Percentiles rank a stretch among this genome's conserved stretches.
phyloP scores from a whole-genome alignment of 1,140 invertebrate genomes.

The Aradophagus sp. region DNA sequence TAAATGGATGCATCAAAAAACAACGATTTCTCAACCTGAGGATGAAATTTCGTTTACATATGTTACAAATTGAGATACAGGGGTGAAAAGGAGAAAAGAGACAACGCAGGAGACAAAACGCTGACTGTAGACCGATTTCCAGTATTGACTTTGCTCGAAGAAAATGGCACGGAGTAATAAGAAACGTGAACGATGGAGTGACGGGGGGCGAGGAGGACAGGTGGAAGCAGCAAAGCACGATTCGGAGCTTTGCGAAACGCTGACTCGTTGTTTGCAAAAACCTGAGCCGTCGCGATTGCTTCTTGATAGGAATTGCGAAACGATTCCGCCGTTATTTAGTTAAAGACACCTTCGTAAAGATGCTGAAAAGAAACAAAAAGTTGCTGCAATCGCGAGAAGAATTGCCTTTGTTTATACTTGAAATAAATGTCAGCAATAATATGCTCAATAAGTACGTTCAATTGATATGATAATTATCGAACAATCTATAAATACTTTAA shows the following conservation, averaged over 20 bases:
- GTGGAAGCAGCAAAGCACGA: conserved; percentile 10
- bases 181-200: conserved; percentile 34
- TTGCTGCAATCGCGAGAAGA: too few relatives aligned
- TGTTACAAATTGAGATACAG: too few relatives aligned
- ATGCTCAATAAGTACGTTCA: too few relatives aligned
- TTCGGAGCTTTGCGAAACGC: not conserved
- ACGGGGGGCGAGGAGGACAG: conserved; percentile 13
- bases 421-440: too few relatives aligned
- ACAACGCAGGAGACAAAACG: conserved; percentile 9
- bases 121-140: conserved; percentile 37
- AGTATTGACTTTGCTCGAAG: conserved; percentile 40
- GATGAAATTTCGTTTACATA: conserved; percentile 40
- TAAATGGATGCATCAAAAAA: too few relatives aligned
- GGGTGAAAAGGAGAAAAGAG: conserved; percentile 5
- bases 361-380: too few relatives aligned
- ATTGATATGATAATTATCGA: too few relatives aligned
- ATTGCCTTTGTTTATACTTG: too few relatives aligned
- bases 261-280: conserved; percentile 10
- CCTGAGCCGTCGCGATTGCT: not conserved
- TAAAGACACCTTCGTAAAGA: too few relatives aligned
- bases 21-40: too few relatives aligned
- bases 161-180: conserved; percentile 34
- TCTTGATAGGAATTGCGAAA: not conserved
- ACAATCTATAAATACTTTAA: too few relatives aligned
- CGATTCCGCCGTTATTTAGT: too few relatives aligned